Base-by-base conservation (phyloP, 2,797 vertebrate species). In the Phalanger gymnotis region DNA sequence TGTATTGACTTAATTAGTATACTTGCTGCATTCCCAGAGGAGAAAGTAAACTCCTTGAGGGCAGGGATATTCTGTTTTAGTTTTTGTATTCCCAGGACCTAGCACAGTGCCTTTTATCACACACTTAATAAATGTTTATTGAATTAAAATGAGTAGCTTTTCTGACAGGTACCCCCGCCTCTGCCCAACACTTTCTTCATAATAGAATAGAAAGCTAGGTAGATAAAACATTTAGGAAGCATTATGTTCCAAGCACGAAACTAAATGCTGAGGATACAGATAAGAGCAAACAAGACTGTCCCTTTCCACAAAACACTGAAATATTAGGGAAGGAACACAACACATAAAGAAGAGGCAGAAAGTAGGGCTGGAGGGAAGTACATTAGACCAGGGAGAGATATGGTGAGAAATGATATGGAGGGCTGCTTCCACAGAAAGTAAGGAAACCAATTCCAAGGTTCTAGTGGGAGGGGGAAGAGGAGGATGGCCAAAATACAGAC, bases 21-120 rank as follows among this genome's bases (percentile, higher is more conserved):
- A 14, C 91, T 93, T 94, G 90, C 58, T 97, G 81, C 54, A 90
- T 96, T 19, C 61, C 61, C 61, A 73, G 34, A 40, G 34, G 34
- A 73, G 16, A n/a, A 40, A 7, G 14, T 73, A 73, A 73, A n/a
- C 34, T 73, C 1, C 61, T n/a, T n/a, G 61, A 73, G 5, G 61
- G 34, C 6, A n/a, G 61, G 61, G 31, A 31, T 3, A 19, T 73
- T n/a, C 40, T 73, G 61, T 73, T 73, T 73, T 19, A 73, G 61
- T n/a, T 5, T 73, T 34, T 40, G 5, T 66, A n/a, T 73, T 73
- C 5, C 61, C 34, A n/a, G 34, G 34, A 73, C 34, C 61, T 7
- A 73, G 61, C 13, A 73, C 4, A 34, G 34, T 66, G 31, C 4
- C 58, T 73, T n/a, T 14, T 1, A 5, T 16, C 3, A 1, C 34